Base-by-base conservation (phyloP, 1,140 invertebrate genomes). In the Drosophila equinoxialis region DNA sequence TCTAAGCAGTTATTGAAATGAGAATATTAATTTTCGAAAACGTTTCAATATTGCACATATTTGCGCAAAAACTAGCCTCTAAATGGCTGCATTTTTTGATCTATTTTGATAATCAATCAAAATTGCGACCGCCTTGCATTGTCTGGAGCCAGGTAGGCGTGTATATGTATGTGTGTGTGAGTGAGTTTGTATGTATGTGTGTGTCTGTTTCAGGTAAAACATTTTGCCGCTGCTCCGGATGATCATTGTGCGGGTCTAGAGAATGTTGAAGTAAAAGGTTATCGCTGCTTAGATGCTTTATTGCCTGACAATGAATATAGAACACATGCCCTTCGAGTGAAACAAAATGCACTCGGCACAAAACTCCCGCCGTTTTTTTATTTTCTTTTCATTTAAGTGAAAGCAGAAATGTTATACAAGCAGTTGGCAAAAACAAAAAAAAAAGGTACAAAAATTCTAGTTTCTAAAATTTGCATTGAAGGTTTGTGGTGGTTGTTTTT, bases 281-380 rank as follows among this genome's bases (percentile, higher is more conserved):
- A 51, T 70, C 62, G 81, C 81, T 80, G 81, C 62, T 41, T 14
- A 45, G 23, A 23, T 33, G 26, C 71, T 83, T 79, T 42, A 61
- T 68, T 77, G 63, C 71, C 77, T 84, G 39, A 57, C 62, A 65
- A 33, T 77, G 68, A 45, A 33, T 57, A 57, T 57, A 57, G 54
- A 57, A 57, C 45, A 23, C 45, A 51, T 51, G 17, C 45, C 45
- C 17, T 10, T 23, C 17, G 6, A 51, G 7, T 23, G 10, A 51
- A 51, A 10, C 17, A 20, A 23, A 30, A 51, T 51, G 45, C 45
- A 51, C 45, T 51, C 8, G 45, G 5, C n/a, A 23, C 30, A 51
- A 51, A 51, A 48, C 14, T 48, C 14, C 45, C 45, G 14, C 45
- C 45, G 45, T 51, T 51, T 51, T 30, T 30, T 6, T 30, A 5